Conservation (phyloP, 1,140 invertebrate species). For the Liolophura sinensis region DNA sequence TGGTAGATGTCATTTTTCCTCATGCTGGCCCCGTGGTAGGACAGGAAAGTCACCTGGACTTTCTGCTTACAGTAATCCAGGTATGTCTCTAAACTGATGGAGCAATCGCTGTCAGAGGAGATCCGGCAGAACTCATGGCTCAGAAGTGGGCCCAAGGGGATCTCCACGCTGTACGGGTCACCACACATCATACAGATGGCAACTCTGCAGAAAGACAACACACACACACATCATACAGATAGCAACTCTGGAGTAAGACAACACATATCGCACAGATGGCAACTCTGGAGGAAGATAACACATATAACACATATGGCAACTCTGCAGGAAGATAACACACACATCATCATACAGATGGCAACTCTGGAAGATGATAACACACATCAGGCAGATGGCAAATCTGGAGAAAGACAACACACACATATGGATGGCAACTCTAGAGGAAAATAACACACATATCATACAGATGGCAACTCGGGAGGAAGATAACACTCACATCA, state of each 20-base stretch:
- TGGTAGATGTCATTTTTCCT: conserved; percentile 68
- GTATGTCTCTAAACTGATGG: conserved; percentile 86
- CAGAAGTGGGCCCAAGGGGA: conserved; percentile 84
- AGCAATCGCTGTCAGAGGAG: conserved; percentile 69
- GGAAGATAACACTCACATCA: conserved; percentile 12
- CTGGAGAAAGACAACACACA: too few relatives aligned
- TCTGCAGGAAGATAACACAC: too few relatives aligned
- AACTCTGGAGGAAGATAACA: too few relatives aligned
- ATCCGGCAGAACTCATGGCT: conserved; percentile 86
- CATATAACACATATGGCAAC: too few relatives aligned
- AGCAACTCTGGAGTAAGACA: too few relatives aligned
- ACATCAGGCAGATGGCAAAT: too few relatives aligned
- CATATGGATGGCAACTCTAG: too few relatives aligned
- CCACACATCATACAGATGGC: conserved; percentile 98
- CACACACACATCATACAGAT: background rate
- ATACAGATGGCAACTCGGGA: conserved; percentile 88
- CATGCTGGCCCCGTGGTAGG: conserved; percentile 84
- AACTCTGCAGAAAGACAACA: conserved; percentile 63
- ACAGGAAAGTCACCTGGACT: conserved; percentile 92
- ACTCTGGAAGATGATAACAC: too few relatives aligned
- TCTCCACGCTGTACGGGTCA: conserved; percentile 89
- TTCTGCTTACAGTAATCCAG: conserved; percentile 80
- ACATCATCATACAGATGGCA: too few relatives aligned
- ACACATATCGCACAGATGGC: too few relatives aligned
- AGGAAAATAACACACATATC: conserved; percentile 80